A percentile compares a stretch with the other conserved stretches of the same genome.
Evolutionary conservation across 1,140 invertebrate genomes (phyloP).

Genomic region (Agrilus planipennis): DNA sequence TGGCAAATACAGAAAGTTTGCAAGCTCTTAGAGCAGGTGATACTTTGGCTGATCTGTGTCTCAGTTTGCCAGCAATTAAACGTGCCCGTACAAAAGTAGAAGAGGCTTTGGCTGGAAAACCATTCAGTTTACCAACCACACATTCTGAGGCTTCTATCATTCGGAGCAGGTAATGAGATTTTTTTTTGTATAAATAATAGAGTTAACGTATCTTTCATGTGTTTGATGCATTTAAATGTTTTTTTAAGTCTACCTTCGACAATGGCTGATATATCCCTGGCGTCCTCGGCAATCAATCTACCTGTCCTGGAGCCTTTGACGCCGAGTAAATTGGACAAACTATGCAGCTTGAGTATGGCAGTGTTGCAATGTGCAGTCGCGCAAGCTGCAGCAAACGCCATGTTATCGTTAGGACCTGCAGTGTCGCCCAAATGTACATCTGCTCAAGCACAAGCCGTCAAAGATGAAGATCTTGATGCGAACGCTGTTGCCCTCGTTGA

Average conservation of each 20-base stretch:
- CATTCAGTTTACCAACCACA: conserved; percentile 51
- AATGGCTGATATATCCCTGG: conserved; percentile 71
- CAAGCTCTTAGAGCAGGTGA: conserved; percentile 59
- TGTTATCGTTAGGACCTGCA: conserved; percentile 49
- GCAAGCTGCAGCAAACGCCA: conserved; percentile 54
- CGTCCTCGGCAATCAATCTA: conserved; percentile 68
- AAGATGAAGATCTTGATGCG: conserved; percentile 51
- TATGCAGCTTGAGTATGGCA: conserved; percentile 66
- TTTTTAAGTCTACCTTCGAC: conserved; percentile 58
- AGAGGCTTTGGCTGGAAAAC: conserved; percentile 54
- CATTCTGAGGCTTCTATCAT: conserved; percentile 63
- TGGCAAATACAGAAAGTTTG: conserved; percentile 43
- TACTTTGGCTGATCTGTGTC: conserved; percentile 65
- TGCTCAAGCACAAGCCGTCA: conserved; percentile 21
- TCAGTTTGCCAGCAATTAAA: conserved; percentile 60
- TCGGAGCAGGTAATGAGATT: conserved; percentile 49
- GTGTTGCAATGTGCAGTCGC: conserved; percentile 67
- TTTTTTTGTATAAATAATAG: conserved; percentile 7
- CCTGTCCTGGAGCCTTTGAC: conserved; percentile 81
- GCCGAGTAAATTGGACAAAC: conserved; percentile 62
- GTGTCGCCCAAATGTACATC: conserved; percentile 46
- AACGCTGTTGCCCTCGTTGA: conserved; percentile 58
- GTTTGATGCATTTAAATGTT: conserved; percentile 15
- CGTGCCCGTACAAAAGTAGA: conserved; percentile 60
- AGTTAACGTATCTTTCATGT: too few relatives aligned